Evolutionary conservation across 2,113 vertebrate species (phyloP), one percentile per base, ranked within the genome.

Genomic region (Lasiurus cinereus): DNA sequence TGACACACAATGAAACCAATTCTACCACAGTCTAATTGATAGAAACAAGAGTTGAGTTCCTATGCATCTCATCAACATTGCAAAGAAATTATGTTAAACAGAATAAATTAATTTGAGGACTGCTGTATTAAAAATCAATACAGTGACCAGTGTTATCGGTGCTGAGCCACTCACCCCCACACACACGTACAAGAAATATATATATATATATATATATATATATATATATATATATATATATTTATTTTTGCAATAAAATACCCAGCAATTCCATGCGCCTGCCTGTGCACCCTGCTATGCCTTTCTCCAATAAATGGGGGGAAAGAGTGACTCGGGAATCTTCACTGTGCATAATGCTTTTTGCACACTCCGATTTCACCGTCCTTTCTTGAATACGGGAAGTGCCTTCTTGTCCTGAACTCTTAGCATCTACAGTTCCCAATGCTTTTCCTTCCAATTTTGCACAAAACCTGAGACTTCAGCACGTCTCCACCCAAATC

Each of bases 91-190:
- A 21, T 6, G 8, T 11, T 12, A 36, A 46, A 64, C 27, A 21
- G 43, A 43, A 13, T 8, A 7, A 27, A 31, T 43, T 64, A 39
- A 64, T 64, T 64, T 9, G 9, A 31, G 79, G 36, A 62, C 56
- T 11, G 33, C 54, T 43, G 78, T 29, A 16, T 19, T 39, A 15
- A 50, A 24, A 59, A 19, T 77, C 74, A 31, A 70, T 5, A 62
- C 22, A 11, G 13, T 22, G 18, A 19, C 27, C 21, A 1, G 5
- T 16, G 5, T 11, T 15, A 12, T 18, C 7, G 1, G 8, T 3
- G 36, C 22, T 39, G 59, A 43, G 31, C 31, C 15, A 54, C 14
- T 33, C 31, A 8, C 18, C 24, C 8, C 9, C 16, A n/a, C 7
- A 0, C 14, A 22, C 54, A 22, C 54, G 9, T 9, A 62, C 12